Conservation (phyloP, 2,888 invertebrate genomes). For the Dryomyza anilis region DNA sequence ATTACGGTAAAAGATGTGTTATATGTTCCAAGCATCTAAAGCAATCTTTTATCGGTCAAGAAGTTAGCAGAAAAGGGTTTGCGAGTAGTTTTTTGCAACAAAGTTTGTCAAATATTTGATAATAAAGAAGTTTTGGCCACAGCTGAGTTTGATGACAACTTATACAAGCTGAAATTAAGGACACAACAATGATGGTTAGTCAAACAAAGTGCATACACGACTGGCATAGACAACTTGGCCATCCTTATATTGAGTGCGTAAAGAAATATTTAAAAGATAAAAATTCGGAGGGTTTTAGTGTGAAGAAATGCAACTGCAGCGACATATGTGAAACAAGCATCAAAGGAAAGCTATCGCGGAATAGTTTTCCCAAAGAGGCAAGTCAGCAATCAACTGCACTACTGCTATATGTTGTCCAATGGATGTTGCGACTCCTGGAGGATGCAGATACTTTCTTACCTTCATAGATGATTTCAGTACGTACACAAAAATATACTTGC, state of each 20-base stretch:
- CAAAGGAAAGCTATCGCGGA: slow-evolving; percentile 7
- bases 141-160: not conserved
- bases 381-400: not conserved
- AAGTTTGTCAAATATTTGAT: no score
- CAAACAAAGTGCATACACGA: not conserved
- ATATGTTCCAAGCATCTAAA: slow-evolving; percentile 2
- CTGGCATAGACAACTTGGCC: slow-evolving; percentile 6
- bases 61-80: slow-evolving; percentile 1
- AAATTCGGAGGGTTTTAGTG: no score
- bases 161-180: not conserved
- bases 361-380: not conserved
- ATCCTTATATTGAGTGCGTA: slow-evolving; percentile 1
- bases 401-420: no score
- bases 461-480: no score
- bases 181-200: not conserved
- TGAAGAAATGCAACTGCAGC: not conserved
- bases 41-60: not conserved
- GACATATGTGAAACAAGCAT: not conserved
- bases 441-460: no score
- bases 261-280: not conserved
- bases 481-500: no score
- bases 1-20: not conserved
- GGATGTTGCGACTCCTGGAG: no score
- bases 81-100: not conserved
- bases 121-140: not conserved